Conservation (phyloP, 2,888 invertebrate genomes). For the Galerucella calmariensis region DNA sequence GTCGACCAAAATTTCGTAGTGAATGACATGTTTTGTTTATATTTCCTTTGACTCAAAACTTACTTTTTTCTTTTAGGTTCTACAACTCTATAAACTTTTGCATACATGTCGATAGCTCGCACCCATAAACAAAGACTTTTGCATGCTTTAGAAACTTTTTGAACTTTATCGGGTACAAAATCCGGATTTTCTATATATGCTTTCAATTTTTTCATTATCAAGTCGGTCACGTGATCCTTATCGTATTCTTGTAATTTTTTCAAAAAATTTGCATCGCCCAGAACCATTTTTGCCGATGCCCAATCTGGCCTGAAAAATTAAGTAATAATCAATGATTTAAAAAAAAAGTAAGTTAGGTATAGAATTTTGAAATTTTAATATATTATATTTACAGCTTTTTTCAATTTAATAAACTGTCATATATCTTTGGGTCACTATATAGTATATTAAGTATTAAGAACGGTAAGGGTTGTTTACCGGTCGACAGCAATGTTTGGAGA, state of each 20-base stretch:
- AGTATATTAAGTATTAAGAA: too few relatives aligned
- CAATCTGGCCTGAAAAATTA: slow-evolving; percentile 80
- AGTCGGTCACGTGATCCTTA: slow-evolving; percentile 86
- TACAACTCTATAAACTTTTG: slow-evolving; percentile 86
- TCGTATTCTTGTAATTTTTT: slow-evolving; percentile 85
- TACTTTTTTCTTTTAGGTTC: slow-evolving; percentile 88
- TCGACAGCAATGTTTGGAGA: too few relatives aligned
- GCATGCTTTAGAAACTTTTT: slow-evolving; percentile 88
- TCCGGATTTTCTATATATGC: slow-evolving; percentile 86
- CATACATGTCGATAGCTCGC: slow-evolving; percentile 88
- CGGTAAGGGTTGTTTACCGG: too few relatives aligned
- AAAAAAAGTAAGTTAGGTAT: too few relatives aligned
- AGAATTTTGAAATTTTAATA: too few relatives aligned
- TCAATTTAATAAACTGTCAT: too few relatives aligned
- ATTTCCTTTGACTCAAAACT: slow-evolving; percentile 4
- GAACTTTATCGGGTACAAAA: slow-evolving; percentile 85
- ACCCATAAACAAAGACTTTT: slow-evolving; percentile 94
- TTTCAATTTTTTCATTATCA: slow-evolving; percentile 81
- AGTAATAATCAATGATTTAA: not conserved
- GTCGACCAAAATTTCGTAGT: too few relatives aligned
- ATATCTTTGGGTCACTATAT: too few relatives aligned
- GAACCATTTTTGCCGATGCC: slow-evolving; percentile 82
- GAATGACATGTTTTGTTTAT: too few relatives aligned
- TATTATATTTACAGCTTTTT: too few relatives aligned
- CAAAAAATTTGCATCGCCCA: slow-evolving; percentile 86